Evolutionary conservation across 2,888 invertebrate species (phyloP), one percentile per base, ranked within the genome.

Genomic region (Himalopsyche tibetana): DNA sequence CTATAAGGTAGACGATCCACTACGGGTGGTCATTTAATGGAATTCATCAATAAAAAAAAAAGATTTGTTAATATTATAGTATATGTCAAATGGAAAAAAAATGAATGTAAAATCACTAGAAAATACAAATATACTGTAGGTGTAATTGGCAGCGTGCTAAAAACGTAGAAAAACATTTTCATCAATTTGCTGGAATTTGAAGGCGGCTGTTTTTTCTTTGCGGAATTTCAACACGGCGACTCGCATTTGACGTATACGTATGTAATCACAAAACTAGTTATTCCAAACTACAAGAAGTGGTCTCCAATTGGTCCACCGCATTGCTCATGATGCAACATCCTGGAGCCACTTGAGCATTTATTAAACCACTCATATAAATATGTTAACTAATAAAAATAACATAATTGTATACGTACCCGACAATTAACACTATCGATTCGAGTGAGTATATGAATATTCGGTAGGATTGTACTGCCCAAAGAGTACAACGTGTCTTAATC

Each of bases 221-320:
- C 42, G 40, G 80, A 80, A 84, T 84, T 84, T 84, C 84, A 80
- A 80, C 84, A 84, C 40, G 80, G 42, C 40, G 9, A 38, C 51
- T 51, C 80, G 79, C 80, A 79, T 84, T 84, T 80, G 84, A 51
- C 82, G 80, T 83, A 86, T 81, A 28, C 28, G 63, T 69, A 82
- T 81, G 84, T 81, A 80, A 85, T 85, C 84, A 69, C 56, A 81
- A 85, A 82, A 85, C 84, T 51, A 82, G 84, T 85, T 85, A 82
- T 51, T 82, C 82, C 82, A 85, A 85, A 85, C 74, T 69, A 85
- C 42, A 82, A 85, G 69, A n/a, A 42, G 80, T 40, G 63, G 63
- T 80, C 42, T 74, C 84, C 63, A 84, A 84, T 82, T 85, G 55
- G 51, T 85, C 84, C 55, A 55, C 55, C 84, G 51, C 55, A 69